These are phyloP conservation scores for Apistogramma diplotaenia DNA, from an alignment of 2,113 vertebrate species.

Conservation along the genomic window DNA sequence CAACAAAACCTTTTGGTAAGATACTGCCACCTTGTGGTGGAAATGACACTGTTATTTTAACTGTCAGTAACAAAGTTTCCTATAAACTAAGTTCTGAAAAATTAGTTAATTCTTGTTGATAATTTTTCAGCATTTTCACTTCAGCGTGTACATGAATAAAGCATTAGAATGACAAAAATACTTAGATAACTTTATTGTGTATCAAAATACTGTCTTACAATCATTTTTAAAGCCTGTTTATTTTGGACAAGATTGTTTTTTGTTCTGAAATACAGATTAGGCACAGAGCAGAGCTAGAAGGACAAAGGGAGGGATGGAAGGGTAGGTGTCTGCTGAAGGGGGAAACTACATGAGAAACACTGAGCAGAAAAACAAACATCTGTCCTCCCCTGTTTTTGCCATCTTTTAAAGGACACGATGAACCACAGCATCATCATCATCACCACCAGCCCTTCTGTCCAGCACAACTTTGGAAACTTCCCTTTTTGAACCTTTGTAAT, in stretches of 20 bases:
- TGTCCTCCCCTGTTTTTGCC: slow-evolving; percentile 33
- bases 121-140: too few relatives aligned
- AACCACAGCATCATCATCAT: neutral
- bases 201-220: slow-evolving; percentile 83
- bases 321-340: neutral
- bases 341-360: slow-evolving; percentile 19
- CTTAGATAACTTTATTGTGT: slow-evolving; percentile 81
- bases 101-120: too few relatives aligned
- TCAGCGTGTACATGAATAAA: neutral
- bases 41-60: too few relatives aligned
- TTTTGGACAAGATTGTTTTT: slow-evolving; percentile 60
- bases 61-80: too few relatives aligned
- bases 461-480: slow-evolving; percentile 31
- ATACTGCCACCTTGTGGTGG: neutral
- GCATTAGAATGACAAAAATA: slow-evolving; percentile 70
- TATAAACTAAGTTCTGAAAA: too few relatives aligned
- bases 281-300: slow-evolving; percentile 54
- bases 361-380: slow-evolving; percentile 35
- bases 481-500: slow-evolving; percentile 51
- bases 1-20: neutral
- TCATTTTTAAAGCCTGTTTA: slow-evolving; percentile 66
- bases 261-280: slow-evolving; percentile 66
- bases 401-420: slow-evolving; percentile 7
- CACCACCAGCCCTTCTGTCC: slow-evolving; percentile 18
- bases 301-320: slow-evolving; percentile 3